Evolutionary conservation across 2,797 vertebrate species (phyloP), one percentile per base, ranked within the genome.

Genomic region (Gallinago stenura): DNA sequence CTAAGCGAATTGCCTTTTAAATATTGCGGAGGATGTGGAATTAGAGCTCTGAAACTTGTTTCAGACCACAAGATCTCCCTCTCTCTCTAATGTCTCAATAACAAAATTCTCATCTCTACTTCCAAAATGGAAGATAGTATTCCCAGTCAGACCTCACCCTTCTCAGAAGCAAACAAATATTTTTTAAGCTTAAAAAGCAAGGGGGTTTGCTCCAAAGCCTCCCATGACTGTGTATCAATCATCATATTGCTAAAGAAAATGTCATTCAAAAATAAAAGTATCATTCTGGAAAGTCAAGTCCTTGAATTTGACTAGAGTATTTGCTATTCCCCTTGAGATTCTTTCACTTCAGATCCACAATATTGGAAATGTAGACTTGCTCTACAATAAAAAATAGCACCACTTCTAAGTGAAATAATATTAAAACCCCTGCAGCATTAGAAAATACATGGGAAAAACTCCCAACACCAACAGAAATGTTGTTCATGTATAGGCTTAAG

Each of bases 1-100:
- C 72, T 57, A 83, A 88, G 88, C 2, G 30, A 92, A 87, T 80
- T 89, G 89, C 78, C 64, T 28, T 73, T 73, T 83, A 94, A 90
- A 96, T 91, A 90, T 61, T 81, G 76, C 4, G 10, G 62, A 95
- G 91, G 72, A 95, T 93, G 90, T 89, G 84, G 75, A 93, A 93
- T 95, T 69, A 71, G 37, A 91, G 57, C 41, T 50, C 64, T 84
- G 64, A 87, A 93, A 70, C 64, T 89, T 70, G 48, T 76, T 88
- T 93, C 68, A 94, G 60, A 82, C 73, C 66, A 60, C 77, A 95
- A 71, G 39, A 87, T 87, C 69, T 82, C 77, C 41, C 24, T n/a
- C 58, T 16, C 43, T 54, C 62, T 53, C 48, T 82, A 81, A 93
- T 14, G 33, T 72, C 68, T 94, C 66, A 84, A 64, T 70, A 93